A percentile compares a stretch with the other conserved stretches of the same genome.
Evolutionary conservation across 23 tunicate species (phyloP).

Genomic region (Botrylloides violaceus): DNA sequence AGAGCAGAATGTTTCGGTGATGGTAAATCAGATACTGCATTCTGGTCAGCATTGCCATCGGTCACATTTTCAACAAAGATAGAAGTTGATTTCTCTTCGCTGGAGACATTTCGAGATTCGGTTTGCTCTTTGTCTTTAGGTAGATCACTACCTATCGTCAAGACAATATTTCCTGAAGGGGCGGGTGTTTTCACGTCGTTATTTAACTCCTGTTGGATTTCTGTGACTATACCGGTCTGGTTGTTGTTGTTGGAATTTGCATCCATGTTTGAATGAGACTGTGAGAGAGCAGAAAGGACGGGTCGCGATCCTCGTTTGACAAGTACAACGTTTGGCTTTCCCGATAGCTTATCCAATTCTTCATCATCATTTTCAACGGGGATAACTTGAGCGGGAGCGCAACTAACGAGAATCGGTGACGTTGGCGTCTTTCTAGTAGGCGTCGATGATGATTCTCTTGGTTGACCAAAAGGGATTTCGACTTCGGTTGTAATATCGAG

Average conservation of each 20-base stretch:
- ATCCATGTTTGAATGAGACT: not conserved
- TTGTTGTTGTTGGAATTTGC: slow-evolving; percentile 21
- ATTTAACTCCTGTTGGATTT: not conserved
- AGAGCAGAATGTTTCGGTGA: not conserved
- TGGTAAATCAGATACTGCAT: too few relatives aligned
- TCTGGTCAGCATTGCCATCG: too few relatives aligned
- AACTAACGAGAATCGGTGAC: not conserved
- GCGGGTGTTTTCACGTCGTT: not conserved
- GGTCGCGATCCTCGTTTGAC: slow-evolving; percentile 18
- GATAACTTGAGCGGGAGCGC: not conserved
- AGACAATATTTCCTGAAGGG: too few relatives aligned
- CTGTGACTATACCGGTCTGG: too few relatives aligned
- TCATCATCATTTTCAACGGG: slow-evolving; percentile 27
- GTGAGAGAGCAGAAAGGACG: not conserved
- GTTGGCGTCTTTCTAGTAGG: not conserved
- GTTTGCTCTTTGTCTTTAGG: not conserved
- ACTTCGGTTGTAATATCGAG: not conserved
- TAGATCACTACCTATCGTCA: not conserved
- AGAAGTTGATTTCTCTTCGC: not conserved
- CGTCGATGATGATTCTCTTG: not conserved
- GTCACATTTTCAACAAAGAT: too few relatives aligned
- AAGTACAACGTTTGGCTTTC: slow-evolving; percentile 8
- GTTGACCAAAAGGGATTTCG: not conserved
- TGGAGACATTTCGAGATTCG: not conserved
- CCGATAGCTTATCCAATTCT: not conserved